Percentiles rank a stretch among this genome's conserved stretches.
phyloP scores from a whole-genome alignment of 2,797 vertebrate species.

The Caiman crocodilus region DNA sequence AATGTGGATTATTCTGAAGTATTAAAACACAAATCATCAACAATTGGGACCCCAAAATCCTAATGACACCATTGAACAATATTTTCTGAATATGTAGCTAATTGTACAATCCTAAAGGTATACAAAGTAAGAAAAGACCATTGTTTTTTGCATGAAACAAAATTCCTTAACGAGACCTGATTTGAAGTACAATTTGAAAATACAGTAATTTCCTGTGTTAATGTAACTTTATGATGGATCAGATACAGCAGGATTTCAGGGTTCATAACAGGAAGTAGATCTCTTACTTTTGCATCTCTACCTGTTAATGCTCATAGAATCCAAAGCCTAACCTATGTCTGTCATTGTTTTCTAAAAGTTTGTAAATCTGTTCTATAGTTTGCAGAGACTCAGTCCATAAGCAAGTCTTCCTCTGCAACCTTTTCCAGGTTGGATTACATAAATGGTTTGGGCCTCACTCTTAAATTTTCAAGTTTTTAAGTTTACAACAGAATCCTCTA shows the following conservation, averaged over 20 bases:
- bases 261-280: background rate
- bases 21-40: background rate
- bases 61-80: background rate
- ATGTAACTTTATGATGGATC: background rate
- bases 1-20: background rate
- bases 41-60: background rate
- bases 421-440: background rate
- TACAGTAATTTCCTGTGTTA: background rate
- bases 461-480: background rate
- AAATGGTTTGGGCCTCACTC: background rate
- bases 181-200: background rate
- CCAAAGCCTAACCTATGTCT: background rate
- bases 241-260: background rate
- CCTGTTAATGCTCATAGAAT: background rate
- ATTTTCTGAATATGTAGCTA: background rate
- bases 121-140: background rate
- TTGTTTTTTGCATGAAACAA: conserved; percentile 5
- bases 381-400: background rate
- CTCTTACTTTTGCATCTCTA: background rate
- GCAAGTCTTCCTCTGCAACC: background rate
- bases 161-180: background rate
- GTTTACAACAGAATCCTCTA: background rate
- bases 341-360: background rate
- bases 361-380: background rate
- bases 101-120: background rate